Base-by-base conservation (phyloP, 2,888 invertebrate genomes). In the Netelia virgata region DNA sequence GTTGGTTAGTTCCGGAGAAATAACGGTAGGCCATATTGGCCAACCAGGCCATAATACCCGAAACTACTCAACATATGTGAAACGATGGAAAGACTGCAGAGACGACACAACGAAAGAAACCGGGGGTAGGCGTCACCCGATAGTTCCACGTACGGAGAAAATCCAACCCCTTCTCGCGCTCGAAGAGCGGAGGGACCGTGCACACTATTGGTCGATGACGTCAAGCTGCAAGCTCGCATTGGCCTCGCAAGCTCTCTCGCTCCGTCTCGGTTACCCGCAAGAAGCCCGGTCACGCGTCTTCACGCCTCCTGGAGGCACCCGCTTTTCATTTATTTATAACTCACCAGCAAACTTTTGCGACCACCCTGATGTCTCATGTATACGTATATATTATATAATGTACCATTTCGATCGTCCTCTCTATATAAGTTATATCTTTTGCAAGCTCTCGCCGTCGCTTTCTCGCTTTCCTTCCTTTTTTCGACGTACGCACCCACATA, bases 151-250 rank as follows among this genome's bases (percentile, higher is more conserved):
- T 86, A 78, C 86, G 78, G 36, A 76, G 61, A 43, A 73, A 86
- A 86, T 74, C 85, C 87, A 86, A 81, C 87, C 87, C 86, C 82
- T 84, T 85, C 36, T 36, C 69, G 83, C 73, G 83, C 55, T 77
- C 43, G 59, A 76, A 74, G 41, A 84, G 82, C 82, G 14, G 69
- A 83, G 55, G 70, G 57, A 70, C 50, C 72, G 61, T 61, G 57
- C 23, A 61, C 57, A 50, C 70, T 72, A 87, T 87, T 87, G 87
- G 87, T 69, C 78, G 78, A 69, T 50, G 43, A 23, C 10, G 59
- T 64, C 43, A 82, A 83, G 86, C 83, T 87, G 84, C 81, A 81
- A 82, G 79, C 72, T 74, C 81, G 81, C 86, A 85, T 87, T 87
- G 81, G 83, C 79, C 84, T 81, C 70, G 81, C 70, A 84, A 84